Percentiles rank a stretch among this genome's conserved stretches.
These are phyloP conservation scores for Gymnothorax javanicus DNA, from an alignment of 2,797 vertebrate species.

Conservation along the genomic window DNA sequence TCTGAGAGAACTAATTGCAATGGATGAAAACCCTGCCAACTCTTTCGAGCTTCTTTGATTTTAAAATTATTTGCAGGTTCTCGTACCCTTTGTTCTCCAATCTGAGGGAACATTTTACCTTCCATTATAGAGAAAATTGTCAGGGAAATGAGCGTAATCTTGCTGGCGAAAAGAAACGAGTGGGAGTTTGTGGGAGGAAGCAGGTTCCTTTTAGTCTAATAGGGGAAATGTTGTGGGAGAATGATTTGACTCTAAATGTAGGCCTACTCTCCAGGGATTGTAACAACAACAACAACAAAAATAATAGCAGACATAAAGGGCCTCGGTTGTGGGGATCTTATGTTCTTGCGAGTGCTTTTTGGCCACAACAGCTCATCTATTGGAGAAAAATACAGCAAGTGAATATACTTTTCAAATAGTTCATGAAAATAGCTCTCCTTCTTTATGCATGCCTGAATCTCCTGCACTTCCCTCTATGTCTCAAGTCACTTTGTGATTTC, in stretches of 20 bases:
- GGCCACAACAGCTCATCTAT: neutral
- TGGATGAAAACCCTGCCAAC: too few relatives aligned
- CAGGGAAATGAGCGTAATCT: slow-evolving; percentile 64
- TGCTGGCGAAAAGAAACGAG: slow-evolving; percentile 51
- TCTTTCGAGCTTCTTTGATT: too few relatives aligned
- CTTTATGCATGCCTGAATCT: neutral
- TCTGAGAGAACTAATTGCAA: too few relatives aligned
- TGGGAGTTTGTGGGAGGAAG: slow-evolving; percentile 40
- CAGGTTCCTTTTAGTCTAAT: neutral
- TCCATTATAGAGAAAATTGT: slow-evolving; percentile 60
- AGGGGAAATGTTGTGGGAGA: neutral
- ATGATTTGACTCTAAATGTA: neutral
- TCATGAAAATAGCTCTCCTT: neutral
- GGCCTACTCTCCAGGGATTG: neutral
- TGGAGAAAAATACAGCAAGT: neutral
- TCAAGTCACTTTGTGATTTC: neutral
- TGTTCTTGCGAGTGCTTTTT: neutral
- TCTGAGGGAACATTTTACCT: slow-evolving; percentile 39
- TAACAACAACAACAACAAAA: neutral
- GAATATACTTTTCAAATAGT: neutral
- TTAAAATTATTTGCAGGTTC: too few relatives aligned
- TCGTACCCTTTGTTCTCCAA: too few relatives aligned
- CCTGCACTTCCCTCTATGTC: neutral
- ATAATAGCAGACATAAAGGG: neutral
- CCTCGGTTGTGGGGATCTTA: neutral